These are phyloP conservation scores for Botia almorhae DNA, from an alignment of 2,797 vertebrate genomes.

Conservation along the genomic window DNA sequence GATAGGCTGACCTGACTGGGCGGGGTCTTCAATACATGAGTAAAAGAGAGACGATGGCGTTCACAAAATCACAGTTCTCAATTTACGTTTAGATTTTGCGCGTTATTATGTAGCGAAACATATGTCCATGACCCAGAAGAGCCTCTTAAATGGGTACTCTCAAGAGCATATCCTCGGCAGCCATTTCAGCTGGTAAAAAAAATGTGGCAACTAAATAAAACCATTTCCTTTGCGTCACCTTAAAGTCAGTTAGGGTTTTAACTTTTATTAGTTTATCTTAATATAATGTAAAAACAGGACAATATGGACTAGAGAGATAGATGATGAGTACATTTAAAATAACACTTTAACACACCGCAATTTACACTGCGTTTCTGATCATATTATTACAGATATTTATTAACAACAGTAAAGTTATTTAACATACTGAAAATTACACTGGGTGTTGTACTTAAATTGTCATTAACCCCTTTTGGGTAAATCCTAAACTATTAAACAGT, in stretches of 20 bases:
- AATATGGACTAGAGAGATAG: neutral
- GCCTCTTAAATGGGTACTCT: constrained; percentile 8
- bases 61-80: constrained; percentile 12
- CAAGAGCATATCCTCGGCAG: neutral
- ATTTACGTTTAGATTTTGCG: constrained; percentile 10
- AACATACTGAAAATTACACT: neutral
- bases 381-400: neutral
- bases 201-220: constrained; percentile 8
- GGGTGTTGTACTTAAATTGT: neutral
- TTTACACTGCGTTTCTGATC: constrained; percentile 1
- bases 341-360: neutral
- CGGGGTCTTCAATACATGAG: constrained; percentile 28
- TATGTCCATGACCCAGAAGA: constrained; percentile 14
- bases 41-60: constrained; percentile 18
- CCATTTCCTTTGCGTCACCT: constrained; percentile 18
- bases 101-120: neutral
- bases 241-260: constrained; percentile 5
- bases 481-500: too few relatives aligned
- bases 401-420: neutral
- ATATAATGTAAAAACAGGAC: neutral
- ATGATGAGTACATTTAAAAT: neutral
- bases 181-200: neutral
- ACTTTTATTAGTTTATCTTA: neutral
- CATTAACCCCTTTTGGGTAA: too few relatives aligned
- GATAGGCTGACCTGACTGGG: constrained; percentile 29